Evolutionary conservation across 2,797 vertebrate species (phyloP).

Genomic region (Botia kubotai): DNA sequence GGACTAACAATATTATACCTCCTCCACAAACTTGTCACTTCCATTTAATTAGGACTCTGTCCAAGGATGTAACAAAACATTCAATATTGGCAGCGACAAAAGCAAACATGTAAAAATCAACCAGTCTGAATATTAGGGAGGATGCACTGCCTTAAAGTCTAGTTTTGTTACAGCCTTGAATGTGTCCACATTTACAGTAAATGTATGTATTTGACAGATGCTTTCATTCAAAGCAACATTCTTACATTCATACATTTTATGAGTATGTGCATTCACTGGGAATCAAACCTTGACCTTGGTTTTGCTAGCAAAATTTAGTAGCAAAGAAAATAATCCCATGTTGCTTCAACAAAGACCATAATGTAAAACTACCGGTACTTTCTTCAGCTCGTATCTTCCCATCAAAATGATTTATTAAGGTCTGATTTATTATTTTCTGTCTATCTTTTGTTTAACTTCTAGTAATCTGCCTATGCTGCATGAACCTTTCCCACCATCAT

Average conservation of each 20-base stretch:
- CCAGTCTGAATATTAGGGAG: not conserved
- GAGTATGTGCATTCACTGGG: not conserved
- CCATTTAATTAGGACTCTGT: not conserved
- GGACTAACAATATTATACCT: not conserved
- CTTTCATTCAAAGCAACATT: not conserved
- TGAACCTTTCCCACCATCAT: slow-evolving; percentile 67
- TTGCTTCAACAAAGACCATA: no score
- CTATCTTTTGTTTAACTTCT: slow-evolving; percentile 53
- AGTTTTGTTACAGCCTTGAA: not conserved
- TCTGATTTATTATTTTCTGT: slow-evolving; percentile 7
- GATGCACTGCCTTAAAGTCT: not conserved
- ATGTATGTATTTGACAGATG: not conserved
- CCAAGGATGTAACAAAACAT: not conserved
- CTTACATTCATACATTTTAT: not conserved
- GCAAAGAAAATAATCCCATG: no score
- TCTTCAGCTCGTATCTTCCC: not conserved
- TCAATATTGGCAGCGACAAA: not conserved
- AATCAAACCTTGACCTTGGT: not conserved
- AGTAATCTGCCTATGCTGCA: slow-evolving; percentile 61
- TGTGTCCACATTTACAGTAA: no score
- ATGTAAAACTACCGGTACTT: not conserved
- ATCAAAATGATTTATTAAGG: no score
- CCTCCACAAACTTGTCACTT: not conserved
- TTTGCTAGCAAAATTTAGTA: not conserved
- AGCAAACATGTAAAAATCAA: not conserved